Conservation (phyloP, 2,888 invertebrate species). For the Ptycholaimellus sp. region DNA sequence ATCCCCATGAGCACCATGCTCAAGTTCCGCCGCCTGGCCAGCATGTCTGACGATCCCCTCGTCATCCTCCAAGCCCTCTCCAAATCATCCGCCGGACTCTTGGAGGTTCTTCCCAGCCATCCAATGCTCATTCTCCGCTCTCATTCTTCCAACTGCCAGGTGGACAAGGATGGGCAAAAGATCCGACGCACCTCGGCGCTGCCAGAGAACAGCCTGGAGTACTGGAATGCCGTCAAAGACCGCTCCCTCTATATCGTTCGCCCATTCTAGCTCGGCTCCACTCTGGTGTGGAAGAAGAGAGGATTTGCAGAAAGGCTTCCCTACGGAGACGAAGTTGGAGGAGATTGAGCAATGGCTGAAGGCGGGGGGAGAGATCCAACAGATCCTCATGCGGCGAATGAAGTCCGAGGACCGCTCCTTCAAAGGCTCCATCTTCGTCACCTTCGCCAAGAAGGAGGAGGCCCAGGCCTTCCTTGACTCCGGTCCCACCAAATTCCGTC, state of each 20-base stretch:
- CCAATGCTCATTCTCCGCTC: too few relatives aligned
- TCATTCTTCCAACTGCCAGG: too few relatives aligned
- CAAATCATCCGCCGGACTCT: slow-evolving; percentile 45
- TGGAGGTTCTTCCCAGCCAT: too few relatives aligned
- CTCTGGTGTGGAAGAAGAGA: background rate
- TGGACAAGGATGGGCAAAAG: slow-evolving; percentile 45
- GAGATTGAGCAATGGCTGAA: slow-evolving; percentile 47
- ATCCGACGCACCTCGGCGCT: slow-evolving; percentile 48
- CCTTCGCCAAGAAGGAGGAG: slow-evolving; percentile 54
- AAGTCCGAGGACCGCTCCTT: slow-evolving; percentile 14
- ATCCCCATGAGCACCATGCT: slow-evolving; percentile 55
- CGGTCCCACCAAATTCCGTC: slow-evolving; percentile 42
- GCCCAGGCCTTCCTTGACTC: slow-evolving; percentile 51
- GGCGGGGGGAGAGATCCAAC: slow-evolving; percentile 40
- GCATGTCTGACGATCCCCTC: slow-evolving; percentile 41
- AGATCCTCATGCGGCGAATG: slow-evolving; percentile 34
- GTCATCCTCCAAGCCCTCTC: slow-evolving; percentile 49
- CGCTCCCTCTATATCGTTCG: slow-evolving; percentile 51
- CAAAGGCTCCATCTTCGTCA: slow-evolving; percentile 68
- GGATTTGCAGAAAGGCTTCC: slow-evolving; percentile 39
- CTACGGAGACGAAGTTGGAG: slow-evolving; percentile 38
- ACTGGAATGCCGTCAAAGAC: slow-evolving; percentile 47
- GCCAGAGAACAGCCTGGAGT: slow-evolving; percentile 59
- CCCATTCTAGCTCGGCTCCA: background rate
- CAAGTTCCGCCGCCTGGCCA: slow-evolving; percentile 56